Evolutionary conservation across 2,888 invertebrate species (phyloP).

Genomic region (Clusia tigrina): DNA sequence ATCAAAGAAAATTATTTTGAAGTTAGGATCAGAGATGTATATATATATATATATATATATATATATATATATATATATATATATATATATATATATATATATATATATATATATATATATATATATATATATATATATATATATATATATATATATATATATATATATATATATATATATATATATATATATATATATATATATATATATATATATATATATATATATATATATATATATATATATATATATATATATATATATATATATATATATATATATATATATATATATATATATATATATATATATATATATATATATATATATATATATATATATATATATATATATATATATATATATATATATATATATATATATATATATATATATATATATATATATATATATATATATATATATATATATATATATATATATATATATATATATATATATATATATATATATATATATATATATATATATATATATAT

Average conservation of each 20-base stretch:
- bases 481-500: background rate
- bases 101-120: background rate
- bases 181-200: background rate
- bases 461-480: background rate
- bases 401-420: background rate
- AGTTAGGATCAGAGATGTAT: background rate
- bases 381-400: background rate
- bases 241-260: background rate
- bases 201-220: background rate
- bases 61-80: background rate
- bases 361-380: background rate
- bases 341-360: background rate
- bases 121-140: background rate
- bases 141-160: background rate
- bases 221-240: background rate
- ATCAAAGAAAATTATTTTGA: background rate
- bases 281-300: background rate
- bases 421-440: background rate
- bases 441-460: background rate
- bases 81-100: background rate
- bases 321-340: background rate
- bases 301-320: background rate
- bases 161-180: background rate
- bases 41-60: background rate
- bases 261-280: background rate